Evolutionary conservation across 2,888 invertebrate genomes (phyloP), one percentile per base, ranked within the genome.

Genomic region (Sclerodermus sp.): DNA sequence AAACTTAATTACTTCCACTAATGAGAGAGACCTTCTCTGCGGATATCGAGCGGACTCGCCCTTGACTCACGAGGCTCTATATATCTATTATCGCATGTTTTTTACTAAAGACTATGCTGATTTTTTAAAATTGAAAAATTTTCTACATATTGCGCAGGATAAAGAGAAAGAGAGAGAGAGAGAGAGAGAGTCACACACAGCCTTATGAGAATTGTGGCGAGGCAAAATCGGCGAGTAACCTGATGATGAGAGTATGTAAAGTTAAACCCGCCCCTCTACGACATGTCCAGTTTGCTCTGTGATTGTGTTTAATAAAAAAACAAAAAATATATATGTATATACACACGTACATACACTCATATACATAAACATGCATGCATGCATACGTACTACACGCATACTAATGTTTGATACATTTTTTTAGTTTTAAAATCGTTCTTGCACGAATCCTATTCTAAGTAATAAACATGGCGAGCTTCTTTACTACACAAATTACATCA

Each of bases 241-340:
- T 23, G 23, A 23, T 23, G 8, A n/a, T n/a, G 23, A 23, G 8
- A 23, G 23, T 23, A 23, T 23, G 23, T 23, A 23, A 23, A 23
- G 8, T 23, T 23, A 23, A 23, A 67, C 68, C 68, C 64, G 60
- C 64, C 67, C 71, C 66, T 67, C 62, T 23, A 23, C 64, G 65
- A 72, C 57, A 70, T 73, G 74, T 76, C 75, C 74, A 74, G 73
- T 70, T 74, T 74, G 70, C 71, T 76, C 75, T 76, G 74, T 75
- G 76, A 76, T 73, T 76, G 68, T 74, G 74, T 74, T 73, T 75
- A 75, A 73, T 70, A 75, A 74, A 73, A 74, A 72, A 66, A 60
- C 64, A 53, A 42, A 43, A 44, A 45, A 47, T 46, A 47, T 42
- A 49, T 30, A 47, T 23, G 49, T 39, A 53, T 55, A 57, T 54